Evolutionary conservation across 1,140 invertebrate species (phyloP).

Genomic region (Saccostrea glomerata): DNA sequence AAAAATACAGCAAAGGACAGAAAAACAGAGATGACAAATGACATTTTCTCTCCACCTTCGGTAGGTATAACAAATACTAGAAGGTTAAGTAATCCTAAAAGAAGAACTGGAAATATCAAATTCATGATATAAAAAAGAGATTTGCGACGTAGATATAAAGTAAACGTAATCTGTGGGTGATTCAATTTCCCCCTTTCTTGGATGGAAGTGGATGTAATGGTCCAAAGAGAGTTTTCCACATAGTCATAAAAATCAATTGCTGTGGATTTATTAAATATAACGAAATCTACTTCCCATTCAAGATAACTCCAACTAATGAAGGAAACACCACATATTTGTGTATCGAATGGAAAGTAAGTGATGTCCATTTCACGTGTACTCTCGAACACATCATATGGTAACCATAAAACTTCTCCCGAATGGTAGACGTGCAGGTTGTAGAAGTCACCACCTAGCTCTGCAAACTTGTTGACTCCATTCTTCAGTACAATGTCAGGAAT

Average conservation of each 20-base stretch:
- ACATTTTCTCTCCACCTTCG: conserved; percentile 82
- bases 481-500: conserved; percentile 42
- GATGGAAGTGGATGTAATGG: neutral
- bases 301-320: conserved; percentile 37
- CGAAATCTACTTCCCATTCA: neutral
- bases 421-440: neutral
- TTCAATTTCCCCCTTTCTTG: neutral
- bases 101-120: conserved; percentile 82
- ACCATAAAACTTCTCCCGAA: conserved; percentile 26
- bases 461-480: conserved; percentile 32
- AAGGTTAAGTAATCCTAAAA: conserved; percentile 81
- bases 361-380: conserved; percentile 42
- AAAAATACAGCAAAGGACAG: conserved; percentile 82
- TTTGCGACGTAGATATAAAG: conserved; percentile 55
- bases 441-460: conserved; percentile 33
- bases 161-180: neutral
- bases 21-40: conserved; percentile 81
- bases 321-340: conserved; percentile 24
- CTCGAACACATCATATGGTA: conserved; percentile 37
- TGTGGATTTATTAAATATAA: neutral
- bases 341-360: conserved; percentile 36
- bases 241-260: neutral
- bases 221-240: conserved; percentile 30
- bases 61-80: conserved; percentile 82
- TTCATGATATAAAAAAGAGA: conserved; percentile 80